These are phyloP conservation scores for Cololabis saira DNA, from an alignment of 2,113 vertebrate genomes.

Conservation along the genomic window DNA sequence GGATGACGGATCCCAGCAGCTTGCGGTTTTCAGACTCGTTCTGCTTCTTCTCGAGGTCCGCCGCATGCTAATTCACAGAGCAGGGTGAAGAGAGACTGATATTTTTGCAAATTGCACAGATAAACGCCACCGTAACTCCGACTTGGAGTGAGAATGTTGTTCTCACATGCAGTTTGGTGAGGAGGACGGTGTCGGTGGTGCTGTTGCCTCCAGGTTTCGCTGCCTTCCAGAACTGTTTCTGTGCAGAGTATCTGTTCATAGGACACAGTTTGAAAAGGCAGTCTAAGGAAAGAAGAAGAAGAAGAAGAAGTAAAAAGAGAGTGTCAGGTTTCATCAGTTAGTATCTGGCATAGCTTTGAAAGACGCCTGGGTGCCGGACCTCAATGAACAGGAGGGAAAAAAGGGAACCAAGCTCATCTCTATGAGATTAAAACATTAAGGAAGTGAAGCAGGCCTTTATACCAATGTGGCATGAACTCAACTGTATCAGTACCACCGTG, in stretches of 20 bases:
- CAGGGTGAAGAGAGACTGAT: neutral
- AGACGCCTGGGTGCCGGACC: neutral
- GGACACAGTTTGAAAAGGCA: constrained; percentile 98
- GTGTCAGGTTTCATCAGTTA: neutral
- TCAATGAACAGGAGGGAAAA: neutral
- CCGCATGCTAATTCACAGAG: constrained; percentile 87
- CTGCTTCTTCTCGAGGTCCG: constrained; percentile 98
- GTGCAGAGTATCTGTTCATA: constrained; percentile 98
- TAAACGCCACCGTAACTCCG: neutral
- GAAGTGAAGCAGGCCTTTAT: neutral
- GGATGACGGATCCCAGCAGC: constrained; percentile 93
- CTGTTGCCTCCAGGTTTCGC: constrained; percentile 96
- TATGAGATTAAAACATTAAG: neutral
- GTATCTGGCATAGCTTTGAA: neutral
- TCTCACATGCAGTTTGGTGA: constrained; percentile 94
- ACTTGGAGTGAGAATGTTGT: neutral
- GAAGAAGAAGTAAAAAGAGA: neutral
- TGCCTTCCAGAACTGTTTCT: constrained; percentile 99
- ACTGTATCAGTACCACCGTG: neutral
- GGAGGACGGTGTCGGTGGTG: constrained; percentile 93
- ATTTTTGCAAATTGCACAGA: neutral
- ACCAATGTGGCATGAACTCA: too few relatives aligned
- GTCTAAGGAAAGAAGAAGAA: constrained; percentile 76
- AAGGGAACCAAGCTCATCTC: neutral
- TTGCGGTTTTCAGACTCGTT: constrained; percentile 98